Evolutionary conservation across 1,140 invertebrate genomes (phyloP), one percentile per base, ranked within the genome.

Genomic region (Drosophila aff.): DNA sequence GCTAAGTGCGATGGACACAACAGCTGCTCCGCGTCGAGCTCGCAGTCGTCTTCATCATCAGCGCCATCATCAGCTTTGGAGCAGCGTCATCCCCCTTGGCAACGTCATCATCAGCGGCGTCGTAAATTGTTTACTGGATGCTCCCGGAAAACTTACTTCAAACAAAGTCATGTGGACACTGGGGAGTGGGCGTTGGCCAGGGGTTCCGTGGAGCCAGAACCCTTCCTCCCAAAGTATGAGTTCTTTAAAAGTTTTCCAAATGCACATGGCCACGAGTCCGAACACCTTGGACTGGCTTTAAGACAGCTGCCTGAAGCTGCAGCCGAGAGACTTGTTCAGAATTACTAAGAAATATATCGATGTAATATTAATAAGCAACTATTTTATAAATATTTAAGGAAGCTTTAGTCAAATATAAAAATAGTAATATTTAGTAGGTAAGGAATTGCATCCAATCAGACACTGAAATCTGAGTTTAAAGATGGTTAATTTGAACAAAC

Each of bases 41-140:
- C 61, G 43, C 21, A 43, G 46, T 62, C 55, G 49, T 59, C 49
- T 57, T 63, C 82, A 65, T 67, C 82, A 85, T 78, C 58, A 62
- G 52, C 38, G 18, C 23, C 59, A 60, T 57, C 69, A 67, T 62
- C 62, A 66, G 57, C 63, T 26, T 13, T 31, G 68, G 44, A 68
- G 21, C 46, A 72, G 67, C 53, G 57, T 61, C 69, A 73, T 73
- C 46, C 53, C 69, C 69, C 38, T 23, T 73, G 86, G 55, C 81
- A 74, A 85, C 86, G 85, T 90, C 85, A 90, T 90, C 85, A 90
- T 90, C 81, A 90, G 85, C 66, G 79, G 75, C 79, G 86, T 90
- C 85, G 81, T 81, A 90, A 90, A 91, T 90, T 90, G 85, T 90
- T 90, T 90, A 82, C 81, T 90, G 89, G 85, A 91, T 85, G 85